These are phyloP conservation scores for Diplodus puntazzo DNA, from an alignment of 2,797 vertebrate genomes.

Conservation along the genomic window DNA sequence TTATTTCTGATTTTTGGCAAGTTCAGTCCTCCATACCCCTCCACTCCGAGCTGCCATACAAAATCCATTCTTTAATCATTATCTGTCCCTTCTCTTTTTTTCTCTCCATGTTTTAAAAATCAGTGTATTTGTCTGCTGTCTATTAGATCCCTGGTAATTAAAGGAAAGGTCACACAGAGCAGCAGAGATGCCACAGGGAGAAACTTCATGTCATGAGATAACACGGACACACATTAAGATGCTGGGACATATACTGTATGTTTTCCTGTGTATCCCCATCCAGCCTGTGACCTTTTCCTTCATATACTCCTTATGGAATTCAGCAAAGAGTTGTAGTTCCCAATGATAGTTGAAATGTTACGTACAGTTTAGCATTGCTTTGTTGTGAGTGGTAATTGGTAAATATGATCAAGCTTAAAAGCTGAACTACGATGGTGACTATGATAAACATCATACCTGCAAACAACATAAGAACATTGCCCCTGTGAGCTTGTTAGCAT, in stretches of 20 bases:
- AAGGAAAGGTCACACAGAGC: constrained; percentile 68
- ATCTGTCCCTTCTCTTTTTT: constrained; percentile 6
- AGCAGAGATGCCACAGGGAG: constrained; percentile 16
- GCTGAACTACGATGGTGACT: no score
- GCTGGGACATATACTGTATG: background rate
- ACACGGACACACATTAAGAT: constrained; percentile 1
- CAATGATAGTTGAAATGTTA: background rate
- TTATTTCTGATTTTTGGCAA: no score
- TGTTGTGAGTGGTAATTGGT: no score
- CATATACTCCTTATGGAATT: background rate
- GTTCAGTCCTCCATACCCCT: background rate
- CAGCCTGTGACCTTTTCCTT: constrained; percentile 20
- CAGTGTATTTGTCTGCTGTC: constrained; percentile 32
- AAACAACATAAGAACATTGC: no score
- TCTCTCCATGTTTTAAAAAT: constrained; percentile 26
- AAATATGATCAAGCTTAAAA: no score
- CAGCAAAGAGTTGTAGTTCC: background rate
- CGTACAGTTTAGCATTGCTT: no score
- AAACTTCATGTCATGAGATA: constrained; percentile 16
- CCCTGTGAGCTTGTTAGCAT: no score
- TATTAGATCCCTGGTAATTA: constrained; percentile 70
- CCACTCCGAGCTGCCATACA: background rate
- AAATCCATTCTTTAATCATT: constrained; percentile 15
- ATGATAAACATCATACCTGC: no score
- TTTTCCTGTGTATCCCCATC: background rate